Percentiles rank a stretch among this genome's conserved stretches.
phyloP scores from a whole-genome alignment of 2,113 vertebrate species.

The Dryoscopus gambensis region DNA sequence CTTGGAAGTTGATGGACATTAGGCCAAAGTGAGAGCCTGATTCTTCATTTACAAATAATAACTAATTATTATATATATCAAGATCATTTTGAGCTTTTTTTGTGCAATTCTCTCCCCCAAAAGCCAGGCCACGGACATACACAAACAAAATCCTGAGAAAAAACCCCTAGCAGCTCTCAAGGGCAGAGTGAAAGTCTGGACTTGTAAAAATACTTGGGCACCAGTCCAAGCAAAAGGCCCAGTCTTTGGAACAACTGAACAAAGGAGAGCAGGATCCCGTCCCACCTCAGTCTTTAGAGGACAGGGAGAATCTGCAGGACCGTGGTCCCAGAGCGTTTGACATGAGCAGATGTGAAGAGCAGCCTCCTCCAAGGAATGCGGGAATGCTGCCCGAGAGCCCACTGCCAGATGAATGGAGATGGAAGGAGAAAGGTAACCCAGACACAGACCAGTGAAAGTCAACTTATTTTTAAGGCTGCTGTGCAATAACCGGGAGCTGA shows the following conservation, averaged over 20 bases:
- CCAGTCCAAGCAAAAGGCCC: neutral
- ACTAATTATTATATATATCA: neutral
- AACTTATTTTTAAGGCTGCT: neutral
- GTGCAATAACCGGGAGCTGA: neutral
- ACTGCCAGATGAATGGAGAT: neutral
- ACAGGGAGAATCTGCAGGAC: neutral
- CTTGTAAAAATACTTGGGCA: constrained; percentile 36
- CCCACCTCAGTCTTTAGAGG: neutral
- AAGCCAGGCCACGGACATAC: neutral
- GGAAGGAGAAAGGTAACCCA: neutral
- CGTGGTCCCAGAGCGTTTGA: neutral
- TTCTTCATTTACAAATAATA: neutral
- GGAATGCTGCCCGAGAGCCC: neutral
- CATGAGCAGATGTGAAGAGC: neutral
- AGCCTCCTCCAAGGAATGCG: neutral
- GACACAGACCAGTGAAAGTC: neutral
- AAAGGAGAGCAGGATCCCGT: neutral
- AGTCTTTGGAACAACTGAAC: neutral
- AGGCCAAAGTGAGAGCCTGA: neutral
- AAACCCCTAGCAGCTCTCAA: neutral
- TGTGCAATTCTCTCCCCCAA: neutral
- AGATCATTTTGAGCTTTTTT: neutral
- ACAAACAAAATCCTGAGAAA: neutral
- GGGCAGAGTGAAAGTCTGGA: constrained; percentile 23
- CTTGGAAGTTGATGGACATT: neutral